Evolutionary conservation across 1,140 invertebrate genomes (phyloP).

Genomic region (Tribolium madens): DNA sequence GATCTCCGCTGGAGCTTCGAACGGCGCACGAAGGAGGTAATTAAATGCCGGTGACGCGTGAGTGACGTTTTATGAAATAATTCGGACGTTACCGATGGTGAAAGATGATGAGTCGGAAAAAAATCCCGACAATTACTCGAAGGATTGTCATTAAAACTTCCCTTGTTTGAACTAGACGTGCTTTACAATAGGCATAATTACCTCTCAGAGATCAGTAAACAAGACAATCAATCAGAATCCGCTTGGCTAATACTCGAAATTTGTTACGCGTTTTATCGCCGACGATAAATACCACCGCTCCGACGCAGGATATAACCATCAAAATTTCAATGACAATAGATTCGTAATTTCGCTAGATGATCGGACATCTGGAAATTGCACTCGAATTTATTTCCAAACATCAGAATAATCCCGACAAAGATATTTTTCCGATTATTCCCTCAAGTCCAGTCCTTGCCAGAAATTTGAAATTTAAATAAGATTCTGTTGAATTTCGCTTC

Average conservation of each 20-base stretch:
- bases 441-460: too few species aligned
- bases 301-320: neutral
- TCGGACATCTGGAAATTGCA: neutral
- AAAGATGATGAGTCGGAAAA: neutral
- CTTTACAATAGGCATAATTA: conserved; percentile 13
- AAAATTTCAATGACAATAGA: conserved; percentile 18
- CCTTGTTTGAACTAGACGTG: neutral
- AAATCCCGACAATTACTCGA: neutral
- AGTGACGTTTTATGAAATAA: conserved; percentile 28
- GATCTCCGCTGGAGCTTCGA: neutral
- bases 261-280: conserved; percentile 23
- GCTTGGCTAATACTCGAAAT: conserved; percentile 7
- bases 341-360: neutral
- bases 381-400: neutral
- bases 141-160: neutral
- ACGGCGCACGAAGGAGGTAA: conserved; percentile 6
- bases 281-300: conserved; percentile 18
- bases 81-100: neutral
- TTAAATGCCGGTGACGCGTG: conserved; percentile 12
- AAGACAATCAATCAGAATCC: conserved; percentile 31
- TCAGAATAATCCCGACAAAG: neutral
- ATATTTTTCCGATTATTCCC: neutral
- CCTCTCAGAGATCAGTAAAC: conserved; percentile 18
- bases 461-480: neutral
- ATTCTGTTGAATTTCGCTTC: neutral